Evolutionary conservation across 2,888 invertebrate genomes (phyloP), one percentile per base, ranked within the genome.

Genomic region (Petrolisthes cinctipes): DNA sequence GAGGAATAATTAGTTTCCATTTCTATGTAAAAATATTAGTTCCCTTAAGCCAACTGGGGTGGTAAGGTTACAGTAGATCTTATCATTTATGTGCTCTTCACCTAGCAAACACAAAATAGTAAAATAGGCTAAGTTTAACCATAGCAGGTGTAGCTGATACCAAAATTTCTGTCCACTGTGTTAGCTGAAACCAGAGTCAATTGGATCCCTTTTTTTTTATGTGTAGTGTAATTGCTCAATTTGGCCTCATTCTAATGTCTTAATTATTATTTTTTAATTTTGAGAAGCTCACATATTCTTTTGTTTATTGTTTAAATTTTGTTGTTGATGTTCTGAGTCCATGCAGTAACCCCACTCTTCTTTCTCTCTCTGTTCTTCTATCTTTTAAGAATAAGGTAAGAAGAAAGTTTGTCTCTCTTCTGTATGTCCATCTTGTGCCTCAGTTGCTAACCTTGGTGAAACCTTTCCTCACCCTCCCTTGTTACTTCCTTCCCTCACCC

Each of bases 331-430:
- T 86, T 76, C 61, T 66, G 57, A 88, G 84, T 84, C 80, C 83
- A 75, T 88, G 87, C 78, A 88, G 87, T 88, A 88, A 88, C 87
- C 37, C 84, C 83, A 83, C 75, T 86, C 54, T 86, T 88, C 87
- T 84, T 54, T 88, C 87, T 86, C n/a, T 71, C 71, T 71, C n/a
- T 82, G 80, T 88, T 88, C 84, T 88, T 88, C 87, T 84, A 68
- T 84, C 84, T 84, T 83, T 86, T 88, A 88, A 88, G 87, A 84
- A 88, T 88, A 88, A 84, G 87, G 87, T 88, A 88, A 88, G 87
- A 88, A n/a, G 71, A 23, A 73, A 71, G 56, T 86, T 86, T 83
- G 80, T 79, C 73, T 83, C 83, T 84, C 83, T 82, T 23, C 54
- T 75, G 73, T 71, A n/a, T 20, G 71, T 71, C 71, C 3, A 9